Conservation (phyloP, 2,797 vertebrate species). For the Notolepis coatsorum region DNA sequence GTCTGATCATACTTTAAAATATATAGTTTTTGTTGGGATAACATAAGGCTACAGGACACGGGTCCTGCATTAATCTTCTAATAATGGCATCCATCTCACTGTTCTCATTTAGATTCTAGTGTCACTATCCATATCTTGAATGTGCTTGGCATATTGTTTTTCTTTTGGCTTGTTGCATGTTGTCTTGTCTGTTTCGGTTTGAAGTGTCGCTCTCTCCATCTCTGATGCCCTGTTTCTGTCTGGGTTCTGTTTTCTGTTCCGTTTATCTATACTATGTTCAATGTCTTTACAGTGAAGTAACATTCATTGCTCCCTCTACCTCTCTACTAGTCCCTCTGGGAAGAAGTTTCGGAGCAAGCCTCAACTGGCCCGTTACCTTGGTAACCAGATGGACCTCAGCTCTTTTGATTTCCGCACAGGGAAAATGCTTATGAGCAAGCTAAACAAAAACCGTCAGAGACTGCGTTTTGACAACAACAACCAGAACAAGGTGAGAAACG, state of each 20-base stretch:
- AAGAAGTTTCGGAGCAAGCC: slow-evolving; percentile 99
- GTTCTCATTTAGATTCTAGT: slow-evolving; percentile 29
- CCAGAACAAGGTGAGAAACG: slow-evolving; percentile 90
- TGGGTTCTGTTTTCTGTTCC: neutral
- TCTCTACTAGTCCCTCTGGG: slow-evolving; percentile 90
- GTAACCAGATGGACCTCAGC: slow-evolving; percentile 98
- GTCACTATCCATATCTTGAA: slow-evolving; percentile 46
- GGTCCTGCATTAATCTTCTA: slow-evolving; percentile 11
- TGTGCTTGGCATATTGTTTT: slow-evolving; percentile 53
- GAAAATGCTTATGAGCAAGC: slow-evolving; percentile 97
- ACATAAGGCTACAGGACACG: neutral
- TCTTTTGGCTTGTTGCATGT: slow-evolving; percentile 69
- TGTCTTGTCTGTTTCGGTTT: slow-evolving; percentile 28
- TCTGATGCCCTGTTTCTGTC: slow-evolving; percentile 11
- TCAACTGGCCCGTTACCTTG: slow-evolving; percentile 97
- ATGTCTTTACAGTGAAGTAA: neutral
- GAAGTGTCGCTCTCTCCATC: neutral
- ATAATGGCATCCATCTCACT: slow-evolving; percentile 52
- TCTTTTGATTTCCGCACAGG: slow-evolving; percentile 97
- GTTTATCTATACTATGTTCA: neutral
- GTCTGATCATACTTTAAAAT: neutral
- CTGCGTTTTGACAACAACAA: slow-evolving; percentile 95
- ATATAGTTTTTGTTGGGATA: slow-evolving; percentile 18
- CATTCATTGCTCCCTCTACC: slow-evolving; percentile 11
- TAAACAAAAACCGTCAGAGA: slow-evolving; percentile 96